Percentiles rank a stretch among this genome's conserved stretches.
Evolutionary conservation across 1,140 invertebrate genomes (phyloP).

Genomic region (Pseudomyrmex flavicornis): DNA sequence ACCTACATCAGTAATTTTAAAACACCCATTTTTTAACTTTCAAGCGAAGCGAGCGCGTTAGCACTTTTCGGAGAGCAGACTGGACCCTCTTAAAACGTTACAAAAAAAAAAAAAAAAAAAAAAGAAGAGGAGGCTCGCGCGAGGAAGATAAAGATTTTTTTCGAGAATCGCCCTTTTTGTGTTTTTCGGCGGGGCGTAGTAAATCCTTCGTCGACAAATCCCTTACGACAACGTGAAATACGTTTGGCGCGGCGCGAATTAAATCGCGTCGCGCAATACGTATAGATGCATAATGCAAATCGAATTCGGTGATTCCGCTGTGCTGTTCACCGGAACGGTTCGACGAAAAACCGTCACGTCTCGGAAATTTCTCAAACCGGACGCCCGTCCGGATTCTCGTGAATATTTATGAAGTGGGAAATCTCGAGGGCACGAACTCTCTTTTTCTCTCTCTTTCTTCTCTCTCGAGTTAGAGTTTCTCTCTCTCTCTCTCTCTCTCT

Average conservation of each 20-base stretch:
- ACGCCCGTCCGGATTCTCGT: conserved; percentile 22
- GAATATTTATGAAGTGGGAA: conserved; percentile 49
- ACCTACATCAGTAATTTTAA: background rate
- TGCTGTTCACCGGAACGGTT: too few relatives aligned
- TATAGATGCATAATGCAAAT: conserved; percentile 38
- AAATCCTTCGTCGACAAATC: conserved; percentile 32
- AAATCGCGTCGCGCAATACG: conserved; percentile 26
- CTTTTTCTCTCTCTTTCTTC: background rate
- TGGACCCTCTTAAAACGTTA: conserved; percentile 20
- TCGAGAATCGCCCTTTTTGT: conserved; percentile 10
- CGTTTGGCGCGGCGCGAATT: conserved; percentile 10
- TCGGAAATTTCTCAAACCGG: conserved; percentile 43
- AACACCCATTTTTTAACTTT: background rate
- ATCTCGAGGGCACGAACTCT: conserved; percentile 15
- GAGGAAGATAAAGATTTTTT: conserved; percentile 37
- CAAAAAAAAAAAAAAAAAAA: background rate
- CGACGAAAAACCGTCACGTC: conserved; percentile 52
- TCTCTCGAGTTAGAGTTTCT: background rate
- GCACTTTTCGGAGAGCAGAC: background rate
- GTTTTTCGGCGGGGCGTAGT: conserved; percentile 24
- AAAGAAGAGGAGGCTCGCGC: conserved; percentile 11
- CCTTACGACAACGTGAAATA: background rate
- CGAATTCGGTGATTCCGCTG: conserved; percentile 23
- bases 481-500: background rate
- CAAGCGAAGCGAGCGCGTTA: background rate